These are phyloP conservation scores for Eurypyga helias DNA, from an alignment of 2,113 vertebrate genomes.

Conservation along the genomic window DNA sequence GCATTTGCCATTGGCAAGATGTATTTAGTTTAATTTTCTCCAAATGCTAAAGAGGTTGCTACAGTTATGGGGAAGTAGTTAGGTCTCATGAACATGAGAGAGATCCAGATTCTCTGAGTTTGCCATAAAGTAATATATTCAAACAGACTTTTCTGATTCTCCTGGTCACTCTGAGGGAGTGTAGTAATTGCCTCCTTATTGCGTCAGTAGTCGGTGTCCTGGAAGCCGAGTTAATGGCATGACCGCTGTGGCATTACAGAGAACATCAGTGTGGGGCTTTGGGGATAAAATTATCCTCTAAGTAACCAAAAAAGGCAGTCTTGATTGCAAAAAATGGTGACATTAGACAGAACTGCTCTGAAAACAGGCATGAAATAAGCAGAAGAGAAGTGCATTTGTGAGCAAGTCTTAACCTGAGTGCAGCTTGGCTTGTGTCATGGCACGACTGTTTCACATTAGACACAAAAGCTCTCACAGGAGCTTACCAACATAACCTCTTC, in stretches of 20 bases:
- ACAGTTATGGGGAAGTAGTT: conserved; percentile 10
- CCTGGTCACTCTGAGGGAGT: not conserved
- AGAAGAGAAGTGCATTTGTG: not conserved
- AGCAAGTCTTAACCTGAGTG: not conserved
- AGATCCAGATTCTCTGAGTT: not conserved
- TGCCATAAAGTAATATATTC: not conserved
- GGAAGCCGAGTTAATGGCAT: not conserved
- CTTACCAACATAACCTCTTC: not conserved
- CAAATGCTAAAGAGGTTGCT: conserved; percentile 57
- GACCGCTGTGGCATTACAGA: not conserved
- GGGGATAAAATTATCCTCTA: not conserved
- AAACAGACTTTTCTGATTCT: not conserved
- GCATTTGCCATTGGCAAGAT: conserved; percentile 56
- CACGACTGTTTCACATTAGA: not conserved
- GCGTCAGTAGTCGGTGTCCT: not conserved
- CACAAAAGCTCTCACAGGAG: not conserved
- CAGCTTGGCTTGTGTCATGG: not conserved
- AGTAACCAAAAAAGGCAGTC: not conserved
- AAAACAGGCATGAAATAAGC: not conserved
- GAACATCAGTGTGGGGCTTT: not conserved
- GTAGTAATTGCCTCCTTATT: not conserved
- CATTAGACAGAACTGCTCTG: not conserved
- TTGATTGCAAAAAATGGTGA: not conserved
- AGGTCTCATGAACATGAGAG: not conserved
- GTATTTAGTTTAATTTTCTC: conserved; percentile 64